These are phyloP conservation scores for Cotesia vestalis DNA, from an alignment of 1,140 invertebrate genomes.

Conservation along the genomic window DNA sequence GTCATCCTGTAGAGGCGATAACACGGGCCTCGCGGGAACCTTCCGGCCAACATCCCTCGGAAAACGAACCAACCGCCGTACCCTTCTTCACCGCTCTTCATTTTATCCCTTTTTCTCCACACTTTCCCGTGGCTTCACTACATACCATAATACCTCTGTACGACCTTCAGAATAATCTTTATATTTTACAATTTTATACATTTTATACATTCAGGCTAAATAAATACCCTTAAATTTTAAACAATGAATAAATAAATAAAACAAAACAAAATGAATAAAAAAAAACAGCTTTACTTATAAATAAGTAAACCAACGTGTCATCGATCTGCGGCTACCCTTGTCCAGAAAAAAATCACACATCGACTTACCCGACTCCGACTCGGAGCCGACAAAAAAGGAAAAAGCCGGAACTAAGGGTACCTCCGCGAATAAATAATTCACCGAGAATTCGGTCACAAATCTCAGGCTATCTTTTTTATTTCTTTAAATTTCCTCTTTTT, in stretches of 20 bases:
- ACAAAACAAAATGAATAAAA: no score
- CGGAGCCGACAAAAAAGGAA: slow-evolving; percentile 5
- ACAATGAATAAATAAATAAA: not conserved
- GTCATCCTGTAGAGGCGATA: slow-evolving; percentile 67
- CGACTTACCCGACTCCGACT: not conserved
- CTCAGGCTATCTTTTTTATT: slow-evolving; percentile 31
- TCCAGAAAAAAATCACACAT: slow-evolving; percentile 19
- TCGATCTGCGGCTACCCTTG: slow-evolving; percentile 21
- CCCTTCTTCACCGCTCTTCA: slow-evolving; percentile 26
- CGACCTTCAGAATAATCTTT: slow-evolving; percentile 19
- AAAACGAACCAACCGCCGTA: slow-evolving; percentile 52
- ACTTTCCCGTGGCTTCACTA: not conserved
- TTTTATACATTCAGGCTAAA: slow-evolving; percentile 4
- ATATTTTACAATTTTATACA: not conserved
- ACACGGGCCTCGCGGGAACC: slow-evolving; percentile 65
- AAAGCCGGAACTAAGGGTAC: slow-evolving; percentile 31
- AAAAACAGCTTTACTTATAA: not conserved
- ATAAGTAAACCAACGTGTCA: slow-evolving; percentile 6
- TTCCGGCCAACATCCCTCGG: slow-evolving; percentile 59
- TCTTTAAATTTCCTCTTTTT: not conserved
- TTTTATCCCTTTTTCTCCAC: slow-evolving; percentile 6
- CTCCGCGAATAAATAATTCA: slow-evolving; percentile 41
- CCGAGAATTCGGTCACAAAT: slow-evolving; percentile 41
- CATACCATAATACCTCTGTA: slow-evolving; percentile 23
- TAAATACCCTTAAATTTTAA: not conserved